These are phyloP conservation scores for Macaca mulatta DNA, from an alignment of 2,113 vertebrate species.

Conservation along the genomic window DNA sequence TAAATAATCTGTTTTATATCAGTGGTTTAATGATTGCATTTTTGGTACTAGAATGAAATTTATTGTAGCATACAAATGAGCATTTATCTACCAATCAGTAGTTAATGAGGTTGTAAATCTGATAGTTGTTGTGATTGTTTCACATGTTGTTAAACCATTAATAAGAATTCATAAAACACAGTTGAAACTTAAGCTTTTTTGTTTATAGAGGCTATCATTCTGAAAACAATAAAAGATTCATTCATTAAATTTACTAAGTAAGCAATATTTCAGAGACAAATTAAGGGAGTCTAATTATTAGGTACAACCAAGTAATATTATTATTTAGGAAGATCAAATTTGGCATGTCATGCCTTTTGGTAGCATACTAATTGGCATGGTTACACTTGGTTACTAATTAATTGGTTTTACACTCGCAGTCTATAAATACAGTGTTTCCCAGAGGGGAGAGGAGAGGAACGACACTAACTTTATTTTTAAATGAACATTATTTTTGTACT, in stretches of 20 bases:
- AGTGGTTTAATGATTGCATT: conserved; percentile 56
- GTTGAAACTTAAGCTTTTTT: conserved; percentile 53
- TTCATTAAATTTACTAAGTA: conserved; percentile 34
- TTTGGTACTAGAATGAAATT: conserved; percentile 52
- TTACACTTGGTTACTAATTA: background rate
- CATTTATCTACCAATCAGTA: conserved; percentile 58
- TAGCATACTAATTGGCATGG: background rate
- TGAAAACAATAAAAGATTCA: conserved; percentile 34
- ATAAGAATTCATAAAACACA: conserved; percentile 55
- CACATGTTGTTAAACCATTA: conserved; percentile 66
- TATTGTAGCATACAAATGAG: conserved; percentile 55
- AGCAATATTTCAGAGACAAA: conserved; percentile 31
- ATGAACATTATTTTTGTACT: background rate
- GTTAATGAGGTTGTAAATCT: conserved; percentile 72
- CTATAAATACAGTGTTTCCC: background rate
- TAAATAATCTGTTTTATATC: background rate
- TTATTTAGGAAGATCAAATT: background rate
- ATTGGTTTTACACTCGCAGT: background rate
- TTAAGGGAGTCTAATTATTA: conserved; percentile 37
- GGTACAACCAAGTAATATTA: background rate
- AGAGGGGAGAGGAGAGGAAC: background rate
- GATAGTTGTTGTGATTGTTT: conserved; percentile 52
- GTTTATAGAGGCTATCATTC: conserved; percentile 38
- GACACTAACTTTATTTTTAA: background rate
- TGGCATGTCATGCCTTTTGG: background rate